phyloP scores from a whole-genome alignment of 2,113 vertebrate genomes.

The Ailurus styani region DNA sequence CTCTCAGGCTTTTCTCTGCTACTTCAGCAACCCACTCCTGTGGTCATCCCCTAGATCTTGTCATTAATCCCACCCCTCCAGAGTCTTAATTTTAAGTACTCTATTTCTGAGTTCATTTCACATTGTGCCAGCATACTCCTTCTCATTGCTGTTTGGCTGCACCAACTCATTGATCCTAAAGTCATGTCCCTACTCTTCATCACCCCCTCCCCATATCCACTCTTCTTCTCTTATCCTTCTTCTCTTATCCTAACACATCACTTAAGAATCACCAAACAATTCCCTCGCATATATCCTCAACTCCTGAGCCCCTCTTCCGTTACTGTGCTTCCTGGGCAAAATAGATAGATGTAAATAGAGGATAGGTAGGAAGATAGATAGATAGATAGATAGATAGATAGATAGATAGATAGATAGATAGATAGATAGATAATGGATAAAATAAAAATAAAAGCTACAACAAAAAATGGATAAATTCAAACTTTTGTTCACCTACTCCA shows the following conservation, averaged over 20 bases:
- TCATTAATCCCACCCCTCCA: neutral
- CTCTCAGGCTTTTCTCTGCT: neutral
- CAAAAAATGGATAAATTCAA: neutral
- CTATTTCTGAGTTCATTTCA: neutral
- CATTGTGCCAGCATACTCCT: neutral
- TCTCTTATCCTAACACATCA: neutral
- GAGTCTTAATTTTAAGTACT: neutral
- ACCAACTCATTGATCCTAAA: neutral
- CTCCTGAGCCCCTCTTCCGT: fast-evolving
- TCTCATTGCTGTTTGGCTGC: neutral
- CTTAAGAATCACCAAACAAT: neutral
- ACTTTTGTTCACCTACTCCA: neutral
- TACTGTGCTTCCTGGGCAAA: neutral
- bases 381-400: neutral
- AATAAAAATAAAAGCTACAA: neutral
- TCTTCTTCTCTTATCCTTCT: neutral
- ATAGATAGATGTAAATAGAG: neutral
- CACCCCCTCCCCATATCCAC: no score
- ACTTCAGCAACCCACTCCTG: neutral
- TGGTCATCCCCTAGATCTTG: neutral
- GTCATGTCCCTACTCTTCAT: neutral
- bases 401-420: no score
- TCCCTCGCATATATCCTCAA: neutral
- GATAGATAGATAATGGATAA: neutral
- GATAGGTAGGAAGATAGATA: neutral